Evolutionary conservation across 2,113 vertebrate species (phyloP), one percentile per base, ranked within the genome.

Genomic region (Bubo scandiacus): DNA sequence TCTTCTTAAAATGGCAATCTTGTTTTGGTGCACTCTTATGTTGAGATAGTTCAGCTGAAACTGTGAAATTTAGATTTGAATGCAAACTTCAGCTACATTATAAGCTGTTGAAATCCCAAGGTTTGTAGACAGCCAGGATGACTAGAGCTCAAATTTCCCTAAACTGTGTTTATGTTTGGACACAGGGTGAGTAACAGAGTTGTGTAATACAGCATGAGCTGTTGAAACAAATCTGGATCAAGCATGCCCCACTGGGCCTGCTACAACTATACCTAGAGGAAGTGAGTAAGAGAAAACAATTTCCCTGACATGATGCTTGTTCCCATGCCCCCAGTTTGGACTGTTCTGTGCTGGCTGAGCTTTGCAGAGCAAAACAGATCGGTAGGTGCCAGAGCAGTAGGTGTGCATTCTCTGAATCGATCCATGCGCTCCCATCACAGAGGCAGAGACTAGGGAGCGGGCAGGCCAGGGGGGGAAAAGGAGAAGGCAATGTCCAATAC

Each of bases 81-180:
- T 51, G 54, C 81, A 91, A 94, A 92, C 49, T 49, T 68, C 27
- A 94, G 6, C 27, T 85, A 82, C 71, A 57, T 87, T 87, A 43
- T 36, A 79, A 94, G 30, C 34, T 95, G 80, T 94, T 90, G 90
- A 96, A 93, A 96, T 71, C 58, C 54, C 36, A 80, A 82, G 32
- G n/a, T 89, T 91, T 70, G 27, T 34, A 91, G 89, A 40, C 51
- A 83, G 77, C n/a, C 65, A 92, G 81, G 29, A 94, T 81, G 61
- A 79, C 57, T 68, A 52, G 77, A 94, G 74, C 57, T 81, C 68
- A 87, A 15, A 75, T 81, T 95, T 96, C 68, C 43, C 57, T 90
- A 22, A 88, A 86, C n/a, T 45, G 10, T 71, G 68, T 81, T 79
- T 78, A 49, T 65, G 13, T 89, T 91, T 95, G 92, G 81, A 72